Evolutionary conservation across 2,888 invertebrate species (phyloP).

Genomic region (Candidula unifasciata): DNA sequence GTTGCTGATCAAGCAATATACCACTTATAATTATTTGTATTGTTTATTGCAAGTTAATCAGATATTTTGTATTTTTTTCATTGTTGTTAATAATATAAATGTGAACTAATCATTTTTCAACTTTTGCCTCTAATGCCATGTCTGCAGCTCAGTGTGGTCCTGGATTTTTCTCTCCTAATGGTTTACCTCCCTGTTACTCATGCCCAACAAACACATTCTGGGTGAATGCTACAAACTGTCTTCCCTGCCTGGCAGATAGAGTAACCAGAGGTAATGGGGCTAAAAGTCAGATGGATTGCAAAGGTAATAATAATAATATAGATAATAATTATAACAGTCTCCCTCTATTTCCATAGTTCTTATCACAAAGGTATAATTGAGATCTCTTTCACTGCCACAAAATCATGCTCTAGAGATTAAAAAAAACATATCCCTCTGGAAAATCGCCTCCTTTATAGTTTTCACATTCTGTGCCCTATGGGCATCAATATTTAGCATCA

Average conservation of each 20-base stretch:
- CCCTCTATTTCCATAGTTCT: no score
- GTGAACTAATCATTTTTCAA: background rate
- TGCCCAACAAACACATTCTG: conserved; percentile 59
- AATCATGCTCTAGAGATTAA: no score
- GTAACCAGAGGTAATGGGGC: conserved; percentile 62
- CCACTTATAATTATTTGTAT: no score
- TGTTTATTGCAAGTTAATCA: background rate
- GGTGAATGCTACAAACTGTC: conserved; percentile 81
- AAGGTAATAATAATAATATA: conserved; percentile 56
- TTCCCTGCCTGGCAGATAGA: conserved; percentile 55
- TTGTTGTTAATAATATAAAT: conserved; percentile 7
- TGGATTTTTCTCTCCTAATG: conserved; percentile 57
- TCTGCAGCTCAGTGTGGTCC: conserved; percentile 56
- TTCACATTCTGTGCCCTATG: no score
- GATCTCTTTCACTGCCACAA: no score
- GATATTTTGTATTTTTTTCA: background rate
- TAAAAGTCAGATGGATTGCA: conserved; percentile 52
- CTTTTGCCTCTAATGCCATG: background rate
- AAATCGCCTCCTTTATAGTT: no score
- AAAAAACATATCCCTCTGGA: no score
- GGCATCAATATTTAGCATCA: no score
- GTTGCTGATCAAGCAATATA: no score
- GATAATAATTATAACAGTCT: no score
- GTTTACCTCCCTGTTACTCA: conserved; percentile 60
- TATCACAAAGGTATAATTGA: no score